phyloP scores from a whole-genome alignment of 2,888 invertebrate species.

The Aphidius colemani region DNA sequence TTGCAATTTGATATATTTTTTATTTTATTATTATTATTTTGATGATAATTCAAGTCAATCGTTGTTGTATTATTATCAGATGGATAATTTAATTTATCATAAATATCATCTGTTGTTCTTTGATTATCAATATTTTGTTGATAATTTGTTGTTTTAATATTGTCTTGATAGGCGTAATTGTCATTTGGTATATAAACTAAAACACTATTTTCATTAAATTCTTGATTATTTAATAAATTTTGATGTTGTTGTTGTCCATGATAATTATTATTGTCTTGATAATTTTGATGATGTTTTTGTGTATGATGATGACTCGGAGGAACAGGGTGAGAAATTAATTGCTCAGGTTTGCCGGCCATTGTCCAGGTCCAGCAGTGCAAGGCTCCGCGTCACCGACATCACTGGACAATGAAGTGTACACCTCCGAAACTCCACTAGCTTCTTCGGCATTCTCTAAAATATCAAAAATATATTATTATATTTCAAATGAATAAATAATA shows the following conservation, averaged over 20 bases:
- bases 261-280: constrained; percentile 30
- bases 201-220: constrained; percentile 62
- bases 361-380: constrained; percentile 61
- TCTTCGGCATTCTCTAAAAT: constrained; percentile 57
- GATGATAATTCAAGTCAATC: constrained; percentile 17
- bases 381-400: constrained; percentile 66
- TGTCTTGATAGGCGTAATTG: constrained; percentile 61
- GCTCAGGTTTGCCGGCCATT: constrained; percentile 81
- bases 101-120: not conserved
- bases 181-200: constrained; percentile 66
- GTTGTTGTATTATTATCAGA: not conserved
- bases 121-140: too few species aligned
- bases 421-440: constrained; percentile 52
- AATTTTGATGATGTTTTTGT: constrained; percentile 38
- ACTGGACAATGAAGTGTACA: constrained; percentile 66
- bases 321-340: constrained; percentile 62
- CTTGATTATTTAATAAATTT: constrained; percentile 17
- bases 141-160: too few species aligned
- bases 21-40: too few species aligned
- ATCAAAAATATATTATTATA: not conserved
- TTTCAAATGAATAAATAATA: not conserved
- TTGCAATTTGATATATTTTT: not conserved
- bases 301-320: constrained; percentile 50
- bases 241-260: constrained; percentile 38
- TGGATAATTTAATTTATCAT: not conserved